Base-by-base conservation (phyloP, 2,888 invertebrate species). In the Allygus modestus region DNA sequence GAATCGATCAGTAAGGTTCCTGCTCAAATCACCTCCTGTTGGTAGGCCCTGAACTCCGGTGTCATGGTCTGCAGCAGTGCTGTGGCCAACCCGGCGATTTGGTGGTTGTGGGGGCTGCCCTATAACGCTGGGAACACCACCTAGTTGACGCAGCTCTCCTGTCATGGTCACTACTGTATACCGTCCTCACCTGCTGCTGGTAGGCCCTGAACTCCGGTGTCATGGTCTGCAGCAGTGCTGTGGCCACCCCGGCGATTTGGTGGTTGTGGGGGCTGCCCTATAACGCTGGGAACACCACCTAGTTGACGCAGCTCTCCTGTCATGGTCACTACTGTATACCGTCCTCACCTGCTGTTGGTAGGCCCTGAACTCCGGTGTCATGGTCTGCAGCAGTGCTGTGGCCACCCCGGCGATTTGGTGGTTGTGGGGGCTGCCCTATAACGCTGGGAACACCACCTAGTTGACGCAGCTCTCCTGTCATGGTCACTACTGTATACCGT, bases 261-360 rank as follows among this genome's bases (percentile, higher is more conserved):
- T 99, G 95, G 89, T 99, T 98, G 90, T 99, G 99, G 0, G 99
- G 99, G 0, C 99, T 99, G 61, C 99, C 99, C 91, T 99, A 99
- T 73, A 99, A 92, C 0, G 97, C 97, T 0, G 98, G 98, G 91
- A 98, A 98, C 85, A 98, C 97, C 0, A 97, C 95, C 88, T 94
- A 93, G 91, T 99, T 98, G 43, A 99, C 97, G 89, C 94, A 95
- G 87, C 91, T 92, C 90, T 98, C 98, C 71, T 97, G 91, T n/a
- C n/a, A n/a, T n/a, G n/a, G n/a, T n/a, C n/a, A n/a, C n/a, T n/a
- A n/a, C n/a, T n/a, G n/a, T n/a, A n/a, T n/a, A n/a, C n/a, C n/a
- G n/a, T n/a, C 37, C 46, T 46, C 85, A 93, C 93, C 92, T 98
- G 98, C 89, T 94, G 92, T 89, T 98, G 98, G 90, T 99, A 99